Conservation (phyloP, 2,113 vertebrate genomes). For the Seriola aureovittata region DNA sequence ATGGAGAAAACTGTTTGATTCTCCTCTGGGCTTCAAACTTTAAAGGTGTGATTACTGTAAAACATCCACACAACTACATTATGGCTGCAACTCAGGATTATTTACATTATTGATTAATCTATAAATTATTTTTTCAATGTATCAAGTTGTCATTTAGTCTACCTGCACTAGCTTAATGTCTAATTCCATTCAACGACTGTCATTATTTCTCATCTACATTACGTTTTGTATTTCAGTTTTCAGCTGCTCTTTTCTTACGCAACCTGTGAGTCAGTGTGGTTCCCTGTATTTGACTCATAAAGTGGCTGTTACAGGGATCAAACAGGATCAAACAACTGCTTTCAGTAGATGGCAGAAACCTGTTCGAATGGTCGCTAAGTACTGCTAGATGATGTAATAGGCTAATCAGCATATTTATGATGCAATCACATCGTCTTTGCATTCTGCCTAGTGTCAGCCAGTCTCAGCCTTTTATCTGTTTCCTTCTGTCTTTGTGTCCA, state of each 20-base stretch:
- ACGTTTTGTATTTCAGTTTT: not conserved
- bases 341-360: too few species aligned
- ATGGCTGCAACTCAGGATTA: not conserved
- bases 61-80: not conserved
- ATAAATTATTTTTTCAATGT: not conserved
- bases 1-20: not conserved
- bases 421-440: too few species aligned
- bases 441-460: too few species aligned
- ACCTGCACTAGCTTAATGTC: not conserved
- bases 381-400: too few species aligned
- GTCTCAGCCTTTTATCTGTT: too few species aligned
- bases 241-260: not conserved
- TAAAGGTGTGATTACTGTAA: not conserved
- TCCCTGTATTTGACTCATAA: not conserved
- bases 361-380: too few species aligned
- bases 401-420: too few species aligned
- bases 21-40: too few species aligned
- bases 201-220: not conserved
- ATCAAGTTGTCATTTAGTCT: not conserved
- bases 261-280: not conserved
- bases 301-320: not conserved
- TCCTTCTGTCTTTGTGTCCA: too few species aligned
- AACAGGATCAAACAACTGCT: not conserved
- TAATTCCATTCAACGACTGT: not conserved
- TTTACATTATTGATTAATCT: not conserved